Evolutionary conservation across 2,797 vertebrate genomes (phyloP).

Genomic region (Nothura maculosa): DNA sequence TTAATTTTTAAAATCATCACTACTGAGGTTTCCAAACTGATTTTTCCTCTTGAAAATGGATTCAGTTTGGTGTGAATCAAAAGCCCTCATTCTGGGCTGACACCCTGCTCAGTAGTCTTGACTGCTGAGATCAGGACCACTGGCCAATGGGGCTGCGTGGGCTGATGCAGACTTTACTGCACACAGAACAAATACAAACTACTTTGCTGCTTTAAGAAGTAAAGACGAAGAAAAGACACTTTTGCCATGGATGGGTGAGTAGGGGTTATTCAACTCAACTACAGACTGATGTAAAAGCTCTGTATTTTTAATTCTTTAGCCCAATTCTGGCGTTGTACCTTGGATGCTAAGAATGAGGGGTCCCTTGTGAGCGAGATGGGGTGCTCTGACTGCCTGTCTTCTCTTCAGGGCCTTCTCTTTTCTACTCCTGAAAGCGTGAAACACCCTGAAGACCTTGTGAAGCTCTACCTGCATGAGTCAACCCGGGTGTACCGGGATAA

Average conservation of each 20-base stretch:
- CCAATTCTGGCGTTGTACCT: rapidly evolving
- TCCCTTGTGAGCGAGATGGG: not conserved
- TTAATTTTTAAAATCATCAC: not conserved
- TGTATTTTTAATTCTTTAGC: not conserved
- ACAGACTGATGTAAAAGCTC: not conserved
- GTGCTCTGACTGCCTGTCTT: not conserved
- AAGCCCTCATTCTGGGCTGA: rapidly evolving
- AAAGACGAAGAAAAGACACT: rapidly evolving
- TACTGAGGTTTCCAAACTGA: not conserved
- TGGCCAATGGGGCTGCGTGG: rapidly evolving
- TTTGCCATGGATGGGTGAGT: not conserved
- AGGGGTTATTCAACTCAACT: not conserved
- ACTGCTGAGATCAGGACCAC: not conserved
- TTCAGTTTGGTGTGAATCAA: rapidly evolving
- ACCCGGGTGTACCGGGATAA: slow-evolving; percentile 93
- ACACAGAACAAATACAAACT: rapidly evolving
- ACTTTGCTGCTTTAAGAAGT: not conserved
- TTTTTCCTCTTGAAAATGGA: not conserved
- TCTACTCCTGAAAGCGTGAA: slow-evolving; percentile 89
- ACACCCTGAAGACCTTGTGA: slow-evolving; percentile 87
- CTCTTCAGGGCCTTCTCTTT: slow-evolving; percentile 91
- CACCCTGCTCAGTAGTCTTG: not conserved
- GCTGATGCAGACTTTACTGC: not conserved
- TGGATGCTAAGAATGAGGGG: not conserved
- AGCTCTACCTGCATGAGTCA: slow-evolving; percentile 94